Base-by-base conservation (phyloP, 1,140 invertebrate species). In the Drosophila bocki region DNA sequence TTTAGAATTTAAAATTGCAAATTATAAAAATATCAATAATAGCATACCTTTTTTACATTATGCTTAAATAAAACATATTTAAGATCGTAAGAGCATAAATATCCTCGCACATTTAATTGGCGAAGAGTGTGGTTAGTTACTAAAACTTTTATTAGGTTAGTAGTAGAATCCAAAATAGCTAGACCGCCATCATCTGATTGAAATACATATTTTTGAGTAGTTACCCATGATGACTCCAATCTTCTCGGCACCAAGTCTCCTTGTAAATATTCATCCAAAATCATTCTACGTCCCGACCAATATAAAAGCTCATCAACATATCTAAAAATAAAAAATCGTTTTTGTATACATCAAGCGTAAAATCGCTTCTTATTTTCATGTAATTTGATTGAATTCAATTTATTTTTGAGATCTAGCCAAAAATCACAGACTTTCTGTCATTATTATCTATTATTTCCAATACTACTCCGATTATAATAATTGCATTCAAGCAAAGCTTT, bases 221-320 rank as follows among this genome's bases (percentile, higher is more conserved):
- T 95, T 67, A 97, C 95, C 96, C 96, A 97, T 70, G 96, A 95
- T 47, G 96, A 96, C 78, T 96, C 95, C 79, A 97, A 94, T 77
- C 96, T 94, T 79, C 95, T 94, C 32, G 96, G 96, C 70, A 95
- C 95, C 82, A 97, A 93, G 83, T 97, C 96, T 80, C 96, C 96
- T 87, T 96, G 95, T 80, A 96, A 94, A 92, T 96, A 96, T 94
- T 97, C 96, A 93, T 97, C 96, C 71, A 97, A 94, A 59, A 96
- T 95, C 95, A 97, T 96, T 59, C 96, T 95, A 71, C 95, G 95
- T 64, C 96, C 96, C 77, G 96, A 96, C 96, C 96, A 97, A 93
- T 97, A 97, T 50, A 97, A 93, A 75, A 97, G 94, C 93, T 97
- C 96, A 94, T 97, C 96, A 82, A 97, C 96, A 94, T 97, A 97